Conservation (phyloP, 1,140 invertebrate species). For the Archivesica marissinica region DNA sequence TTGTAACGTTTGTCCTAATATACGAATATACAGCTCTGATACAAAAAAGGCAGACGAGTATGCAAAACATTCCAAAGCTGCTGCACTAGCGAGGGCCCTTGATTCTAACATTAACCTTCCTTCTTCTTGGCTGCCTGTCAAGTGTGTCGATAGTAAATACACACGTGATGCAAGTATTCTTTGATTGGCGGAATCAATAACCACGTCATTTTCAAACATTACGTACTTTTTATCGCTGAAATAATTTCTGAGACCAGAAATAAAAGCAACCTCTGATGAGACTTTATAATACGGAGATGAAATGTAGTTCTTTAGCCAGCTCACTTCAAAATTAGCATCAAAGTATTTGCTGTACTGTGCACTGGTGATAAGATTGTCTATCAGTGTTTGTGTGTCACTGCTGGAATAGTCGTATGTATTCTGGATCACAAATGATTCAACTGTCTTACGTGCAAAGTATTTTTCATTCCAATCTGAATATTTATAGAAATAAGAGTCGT, state of each 20-base stretch:
- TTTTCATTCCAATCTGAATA: conserved; percentile 25
- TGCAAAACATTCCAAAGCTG: conserved; percentile 68
- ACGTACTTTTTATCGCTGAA: conserved; percentile 75
- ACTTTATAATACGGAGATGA: conserved; percentile 15
- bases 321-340: conserved; percentile 30
- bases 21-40: conserved; percentile 92
- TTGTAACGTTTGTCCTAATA: conserved; percentile 95
- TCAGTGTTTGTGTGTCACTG: neutral
- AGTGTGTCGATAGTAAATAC: conserved; percentile 67
- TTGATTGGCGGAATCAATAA: conserved; percentile 90
- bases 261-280: conserved; percentile 87
- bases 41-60: conserved; percentile 76
- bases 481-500: conserved; percentile 77
- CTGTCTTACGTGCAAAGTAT: neutral
- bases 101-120: conserved; percentile 74
- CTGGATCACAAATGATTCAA: conserved; percentile 45
- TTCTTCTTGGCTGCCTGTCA: conserved; percentile 68
- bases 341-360: neutral
- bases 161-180: conserved; percentile 89
- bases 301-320: conserved; percentile 52
- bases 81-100: conserved; percentile 68
- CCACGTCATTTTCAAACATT: conserved; percentile 91
- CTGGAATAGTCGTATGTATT: conserved; percentile 19
- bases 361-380: conserved; percentile 9
- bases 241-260: conserved; percentile 90